Evolutionary conservation across 2,888 invertebrate genomes (phyloP), one percentile per base, ranked within the genome.

Genomic region (Margaritifera margaritifera): DNA sequence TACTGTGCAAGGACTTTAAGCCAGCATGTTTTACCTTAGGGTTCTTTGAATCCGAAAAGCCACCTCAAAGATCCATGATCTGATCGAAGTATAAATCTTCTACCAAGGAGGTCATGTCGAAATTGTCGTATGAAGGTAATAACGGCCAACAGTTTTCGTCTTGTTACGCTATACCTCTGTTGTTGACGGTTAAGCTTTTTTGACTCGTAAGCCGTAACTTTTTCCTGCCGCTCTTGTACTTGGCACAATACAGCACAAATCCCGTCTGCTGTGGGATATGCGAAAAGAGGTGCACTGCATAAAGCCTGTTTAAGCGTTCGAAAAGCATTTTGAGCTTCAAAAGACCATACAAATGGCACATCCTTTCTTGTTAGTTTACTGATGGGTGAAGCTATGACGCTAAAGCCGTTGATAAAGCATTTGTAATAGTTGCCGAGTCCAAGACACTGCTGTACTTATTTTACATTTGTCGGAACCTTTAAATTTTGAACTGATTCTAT

Each of bases 371-470:
- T 71, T 18, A 77, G 70, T n/a, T 68, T 24, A 15, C 56, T 58
- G 6, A 81, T 56, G 8, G 75, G 79, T 15, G 52, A 24, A 0
- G 78, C 76, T 4, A 71, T 62, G 18, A 55, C 57, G 6, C 69
- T 55, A 61, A 75, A 80, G 8, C 64, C 50, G 18, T 62, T 24
- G 18, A 78, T 62, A 57, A 65, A 81, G 4, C 61, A 15, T 5
- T 66, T 54, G 57, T 71, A 63, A 52, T 71, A 63, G n/a, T 20
- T 51, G 15, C 59, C 54, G 24, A 71, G 18, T 5, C 56, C 62
- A 15, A 70, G 20, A 42, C 66, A 70, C n/a, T 64, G 55, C 24
- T 64, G 27, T 51, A 62, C 61, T 6, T 69, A 42, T 52, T 61
- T 66, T 4, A 55, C 22, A 51, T 53, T 60, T 51, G 56, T 55